Base-by-base conservation (phyloP, 2,888 invertebrate genomes). In the Andrena dorsata region DNA sequence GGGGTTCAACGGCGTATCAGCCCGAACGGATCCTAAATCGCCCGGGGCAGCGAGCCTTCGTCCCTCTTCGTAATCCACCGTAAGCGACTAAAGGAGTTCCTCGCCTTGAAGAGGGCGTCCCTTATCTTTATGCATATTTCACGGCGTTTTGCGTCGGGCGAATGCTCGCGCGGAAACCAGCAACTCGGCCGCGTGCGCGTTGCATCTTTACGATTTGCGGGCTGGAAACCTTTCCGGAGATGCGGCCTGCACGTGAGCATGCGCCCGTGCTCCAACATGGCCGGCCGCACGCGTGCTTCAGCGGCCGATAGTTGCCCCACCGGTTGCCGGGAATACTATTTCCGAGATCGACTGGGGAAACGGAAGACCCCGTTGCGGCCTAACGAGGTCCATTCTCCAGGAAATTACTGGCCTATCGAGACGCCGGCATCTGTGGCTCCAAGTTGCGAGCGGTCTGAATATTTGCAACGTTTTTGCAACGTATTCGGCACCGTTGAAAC, bases 81-180 rank as follows among this genome's bases (percentile, higher is more conserved):
- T 72, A 73, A 73, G 73, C 83, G 79, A 51, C 72, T 63, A 41
- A 35, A 72, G 64, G 75, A 82, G 87, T 76, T 77, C 64, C 72
- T 72, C 72, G 80, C 65, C 80, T 75, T 68, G 82, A 75, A 80
- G 85, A 58, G 86, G 87, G 86, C 77, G 74, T 86, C 87, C 84
- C 86, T 88, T 88, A 88, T 90, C 90, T 88, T 85, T 85, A 84
- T 86, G 88, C 88, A 90, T 86, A 84, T 77, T 84, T 80, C 77
- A 80, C 80, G 82, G 84, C 65, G 80, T 74, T 76, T 83, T 76
- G 81, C 78, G 80, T 71, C 76, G 65, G 28, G 66, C 75, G 79
- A 79, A 76, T 35, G 84, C 60, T 53, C 73, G 61, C 63, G 35
- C 66, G 78, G 72, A 73, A 83, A 82, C 82, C 60, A 70, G 78